Evolutionary conservation across 2,797 vertebrate genomes (phyloP), one percentile per base, ranked within the genome.

Genomic region (Heteromormyrus szaboi): DNA sequence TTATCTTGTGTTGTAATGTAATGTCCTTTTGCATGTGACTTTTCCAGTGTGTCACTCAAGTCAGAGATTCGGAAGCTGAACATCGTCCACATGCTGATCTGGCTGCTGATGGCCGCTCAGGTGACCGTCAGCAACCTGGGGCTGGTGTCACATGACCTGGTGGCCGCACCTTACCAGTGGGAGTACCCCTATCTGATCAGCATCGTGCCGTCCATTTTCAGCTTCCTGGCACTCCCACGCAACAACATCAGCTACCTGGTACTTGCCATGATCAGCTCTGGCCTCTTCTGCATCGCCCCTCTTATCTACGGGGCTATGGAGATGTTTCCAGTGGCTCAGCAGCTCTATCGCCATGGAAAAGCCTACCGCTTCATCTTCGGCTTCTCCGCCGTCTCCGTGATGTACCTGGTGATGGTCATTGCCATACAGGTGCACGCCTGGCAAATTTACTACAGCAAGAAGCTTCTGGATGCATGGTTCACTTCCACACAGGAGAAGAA

Each of bases 231-330:
- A 0, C 94, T 99, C 81, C 98, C 98, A 0, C 96, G 96, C 11
- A 99, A 99, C 96, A 99, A 98, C 95, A 98, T 98, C 93, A 98
- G 98, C 94, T 99, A 99, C 95, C 92, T 99, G 94, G 98, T 99
- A 12, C 95, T 99, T 89, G 98, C 98, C 91, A 99, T 99, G 98
- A 98, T 99, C 94, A 98, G 98, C 88, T 93, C 95, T 0, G 98
- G 98, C 1, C 97, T 99, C 9, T 98, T 99, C 90, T 98, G 97
- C 0, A 91, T 99, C 4, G 97, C 97, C 0, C 97, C 98, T 0
- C 96, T 99, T 41, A 96, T 99, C 92, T 99, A 99, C 0, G 98
- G 98, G 17, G 93, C 94, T 88, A 98, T 99, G 97, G 98, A 99
- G 95, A 99, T 99, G 98, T 98, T 99, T 91, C 98, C 98, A 0